These are phyloP conservation scores for Desmophyllum pertusum DNA, from an alignment of 92 coral and sea anemone species.

Conservation along the genomic window DNA sequence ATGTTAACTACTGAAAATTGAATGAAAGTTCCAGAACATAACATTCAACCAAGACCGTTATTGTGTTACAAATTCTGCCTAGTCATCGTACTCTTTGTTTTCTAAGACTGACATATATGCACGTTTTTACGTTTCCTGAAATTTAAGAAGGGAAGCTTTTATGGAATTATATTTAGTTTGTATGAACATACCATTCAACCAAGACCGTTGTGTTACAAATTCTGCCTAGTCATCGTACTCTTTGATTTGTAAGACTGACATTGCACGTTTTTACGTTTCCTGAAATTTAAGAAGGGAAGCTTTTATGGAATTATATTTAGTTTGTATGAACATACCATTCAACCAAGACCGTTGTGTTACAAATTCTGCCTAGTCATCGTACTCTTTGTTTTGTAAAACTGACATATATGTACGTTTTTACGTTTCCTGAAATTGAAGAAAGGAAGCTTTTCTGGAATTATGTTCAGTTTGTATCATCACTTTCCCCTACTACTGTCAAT, in stretches of 20 bases:
- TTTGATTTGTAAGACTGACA: neutral
- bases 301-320: neutral
- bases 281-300: neutral
- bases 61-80: neutral
- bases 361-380: conserved; percentile 6
- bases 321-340: neutral
- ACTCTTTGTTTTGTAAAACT: neutral
- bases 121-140: neutral
- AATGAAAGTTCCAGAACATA: conserved; percentile 3
- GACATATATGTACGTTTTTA: neutral
- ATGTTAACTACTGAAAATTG: neutral
- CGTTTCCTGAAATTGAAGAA: neutral
- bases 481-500: neutral
- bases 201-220: neutral
- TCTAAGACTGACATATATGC: neutral
- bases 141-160: neutral
- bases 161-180: neutral
- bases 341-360: neutral
- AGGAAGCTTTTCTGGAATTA: neutral
- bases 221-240: conserved; percentile 1
- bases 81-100: neutral
- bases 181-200: neutral
- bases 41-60: neutral
- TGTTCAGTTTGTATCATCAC: neutral
- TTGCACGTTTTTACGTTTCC: neutral